phyloP scores from a whole-genome alignment of 2,113 vertebrate species.

The Gymnogyps californianus region DNA sequence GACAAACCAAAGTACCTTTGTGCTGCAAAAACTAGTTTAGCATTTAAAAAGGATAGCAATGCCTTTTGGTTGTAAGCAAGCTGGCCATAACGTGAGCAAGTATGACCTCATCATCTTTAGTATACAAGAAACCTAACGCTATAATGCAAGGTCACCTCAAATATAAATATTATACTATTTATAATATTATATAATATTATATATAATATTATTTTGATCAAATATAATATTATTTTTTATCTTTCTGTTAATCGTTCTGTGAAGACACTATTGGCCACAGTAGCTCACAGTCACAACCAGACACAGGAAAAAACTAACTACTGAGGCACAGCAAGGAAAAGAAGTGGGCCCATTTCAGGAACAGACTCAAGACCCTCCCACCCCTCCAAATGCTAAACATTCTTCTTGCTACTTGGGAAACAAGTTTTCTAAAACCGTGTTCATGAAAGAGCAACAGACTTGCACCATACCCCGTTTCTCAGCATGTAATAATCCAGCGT shows the following conservation, averaged over 20 bases:
- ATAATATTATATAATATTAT: too few relatives aligned
- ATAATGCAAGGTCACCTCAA: not conserved
- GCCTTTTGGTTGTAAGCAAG: not conserved
- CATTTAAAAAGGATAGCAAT: not conserved
- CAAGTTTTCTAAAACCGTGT: not conserved
- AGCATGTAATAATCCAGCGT: slow-evolving; percentile 99
- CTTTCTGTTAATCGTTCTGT: not conserved
- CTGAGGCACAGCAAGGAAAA: not conserved
- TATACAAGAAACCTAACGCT: not conserved
- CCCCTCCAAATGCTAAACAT: not conserved
- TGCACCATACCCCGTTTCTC: slow-evolving; percentile 88
- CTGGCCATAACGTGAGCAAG: not conserved
- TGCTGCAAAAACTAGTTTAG: not conserved
- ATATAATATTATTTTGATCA: too few relatives aligned
- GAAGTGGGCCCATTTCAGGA: not conserved
- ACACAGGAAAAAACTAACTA: not conserved
- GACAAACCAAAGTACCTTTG: not conserved
- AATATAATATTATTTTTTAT: not conserved
- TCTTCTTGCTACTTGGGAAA: not conserved
- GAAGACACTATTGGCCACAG: not conserved
- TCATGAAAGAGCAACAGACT: not conserved
- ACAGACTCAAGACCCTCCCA: not conserved
- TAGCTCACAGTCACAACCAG: not conserved
- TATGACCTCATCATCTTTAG: not conserved
- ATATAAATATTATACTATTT: too few relatives aligned